Evolutionary conservation across 2,113 vertebrate species (phyloP), one percentile per base, ranked within the genome.

Genomic region (Elanoides forficatus): DNA sequence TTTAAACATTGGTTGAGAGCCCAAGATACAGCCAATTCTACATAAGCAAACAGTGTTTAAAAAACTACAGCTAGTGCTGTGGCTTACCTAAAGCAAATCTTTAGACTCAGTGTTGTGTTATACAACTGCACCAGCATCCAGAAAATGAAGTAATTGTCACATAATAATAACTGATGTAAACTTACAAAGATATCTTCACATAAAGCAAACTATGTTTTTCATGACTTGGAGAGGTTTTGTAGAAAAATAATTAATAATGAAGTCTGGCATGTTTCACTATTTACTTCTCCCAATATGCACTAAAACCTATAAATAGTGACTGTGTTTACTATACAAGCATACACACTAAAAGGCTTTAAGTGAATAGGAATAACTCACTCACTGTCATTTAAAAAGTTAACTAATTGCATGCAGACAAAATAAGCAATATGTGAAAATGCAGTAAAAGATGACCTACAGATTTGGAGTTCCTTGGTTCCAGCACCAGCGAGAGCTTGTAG

Each of bases 381-480:
- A 73, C 32, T 43, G 22, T 13, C 4, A 52, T 80, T 81, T 47
- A 45, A 85, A 73, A 86, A 86, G 27, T 7, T 43, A n/a, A 81
- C 47, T 15, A 58, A 10, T 26, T 82, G 3, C 48, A 82, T 18
- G 53, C 19, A 88, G 52, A 58, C 23, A 82, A 85, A 91, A 85
- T 6, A 82, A 94, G 15, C 52, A 79, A 15, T 7, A 62, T 6
- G 19, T 38, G 22, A 68, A 96, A 95, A 94, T 4, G 13, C 59
- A 70, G 38, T 68, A 66, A 74, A 68, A 83, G 23, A 52, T 53
- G 21, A 97, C 98, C 0, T 98, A 98, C 98, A 60, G 99, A 99
- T 98, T 99, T 99, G 56, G 99, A 98, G 97, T 99, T 99, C 55
- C 99, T 98, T 70, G 99, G 99, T 96, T 99, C 99, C 96, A 99